phyloP scores from a whole-genome alignment of 2,797 vertebrate genomes.

The Anisognathus igniventris region DNA sequence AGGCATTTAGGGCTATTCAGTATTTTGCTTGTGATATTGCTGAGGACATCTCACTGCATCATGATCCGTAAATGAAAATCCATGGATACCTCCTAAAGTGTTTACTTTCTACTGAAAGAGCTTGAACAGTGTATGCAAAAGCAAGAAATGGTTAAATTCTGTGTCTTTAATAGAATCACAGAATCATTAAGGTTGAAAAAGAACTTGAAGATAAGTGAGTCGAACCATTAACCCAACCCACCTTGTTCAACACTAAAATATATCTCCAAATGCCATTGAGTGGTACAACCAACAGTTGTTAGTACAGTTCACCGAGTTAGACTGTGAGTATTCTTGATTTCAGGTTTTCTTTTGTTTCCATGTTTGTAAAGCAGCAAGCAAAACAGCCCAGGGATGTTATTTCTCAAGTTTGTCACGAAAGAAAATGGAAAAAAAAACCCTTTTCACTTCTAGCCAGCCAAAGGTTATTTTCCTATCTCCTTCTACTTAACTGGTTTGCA shows the following conservation, averaged over 20 bases:
- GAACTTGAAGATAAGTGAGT: neutral
- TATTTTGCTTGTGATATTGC: neutral
- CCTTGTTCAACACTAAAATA: neutral
- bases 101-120: neutral
- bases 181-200: neutral
- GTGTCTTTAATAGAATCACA: neutral
- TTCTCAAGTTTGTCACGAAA: neutral
- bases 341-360: neutral
- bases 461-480: neutral
- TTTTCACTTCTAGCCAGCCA: neutral
- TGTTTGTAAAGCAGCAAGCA: neutral
- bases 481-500: neutral
- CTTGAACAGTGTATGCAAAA: neutral
- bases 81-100: neutral
- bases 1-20: neutral
- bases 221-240: neutral
- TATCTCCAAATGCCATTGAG: neutral
- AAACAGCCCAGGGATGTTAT: neutral
- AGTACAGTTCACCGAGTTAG: neutral
- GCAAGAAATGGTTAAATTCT: neutral
- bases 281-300: neutral
- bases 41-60: neutral
- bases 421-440: fast-evolving
- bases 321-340: neutral
- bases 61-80: neutral